These are phyloP conservation scores for Sympetrum striolatum DNA, from an alignment of 2,888 invertebrate species.

Conservation along the genomic window DNA sequence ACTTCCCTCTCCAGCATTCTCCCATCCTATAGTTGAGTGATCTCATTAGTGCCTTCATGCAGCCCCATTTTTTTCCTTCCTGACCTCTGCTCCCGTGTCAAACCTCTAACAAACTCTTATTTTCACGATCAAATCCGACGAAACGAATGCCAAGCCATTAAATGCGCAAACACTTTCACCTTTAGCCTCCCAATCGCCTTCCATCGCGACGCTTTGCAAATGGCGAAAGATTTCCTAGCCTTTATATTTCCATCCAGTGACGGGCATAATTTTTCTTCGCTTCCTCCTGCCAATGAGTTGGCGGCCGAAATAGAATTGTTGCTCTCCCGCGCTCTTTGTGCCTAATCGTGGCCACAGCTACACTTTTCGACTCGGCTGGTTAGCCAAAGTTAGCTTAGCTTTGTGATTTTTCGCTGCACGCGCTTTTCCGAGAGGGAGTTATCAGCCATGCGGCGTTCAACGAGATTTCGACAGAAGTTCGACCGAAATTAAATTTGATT, in stretches of 20 bases:
- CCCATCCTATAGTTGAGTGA: neutral
- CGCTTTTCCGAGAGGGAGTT: no score
- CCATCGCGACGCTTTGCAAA: neutral
- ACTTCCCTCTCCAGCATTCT: neutral
- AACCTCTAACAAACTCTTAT: neutral
- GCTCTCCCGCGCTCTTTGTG: no score
- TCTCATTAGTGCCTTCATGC: neutral
- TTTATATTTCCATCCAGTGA: neutral
- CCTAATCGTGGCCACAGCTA: no score
- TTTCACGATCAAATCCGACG: conserved; percentile 19
- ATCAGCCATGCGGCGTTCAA: no score
- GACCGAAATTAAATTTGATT: no score
- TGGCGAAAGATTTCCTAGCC: neutral
- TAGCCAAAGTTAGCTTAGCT: no score
- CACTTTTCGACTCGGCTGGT: no score
- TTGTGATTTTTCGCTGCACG: no score
- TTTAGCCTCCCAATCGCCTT: neutral
- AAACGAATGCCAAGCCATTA: neutral
- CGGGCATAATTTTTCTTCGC: neutral
- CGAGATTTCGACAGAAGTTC: no score
- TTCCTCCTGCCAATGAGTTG: neutral
- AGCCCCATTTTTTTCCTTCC: neutral
- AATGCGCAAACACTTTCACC: neutral
- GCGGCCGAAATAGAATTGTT: no score
- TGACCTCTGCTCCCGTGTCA: neutral